Percentiles rank a stretch among this genome's conserved stretches.
These are phyloP conservation scores for Clarias magur DNA, from an alignment of 2,113 vertebrate species.

Conservation along the genomic window DNA sequence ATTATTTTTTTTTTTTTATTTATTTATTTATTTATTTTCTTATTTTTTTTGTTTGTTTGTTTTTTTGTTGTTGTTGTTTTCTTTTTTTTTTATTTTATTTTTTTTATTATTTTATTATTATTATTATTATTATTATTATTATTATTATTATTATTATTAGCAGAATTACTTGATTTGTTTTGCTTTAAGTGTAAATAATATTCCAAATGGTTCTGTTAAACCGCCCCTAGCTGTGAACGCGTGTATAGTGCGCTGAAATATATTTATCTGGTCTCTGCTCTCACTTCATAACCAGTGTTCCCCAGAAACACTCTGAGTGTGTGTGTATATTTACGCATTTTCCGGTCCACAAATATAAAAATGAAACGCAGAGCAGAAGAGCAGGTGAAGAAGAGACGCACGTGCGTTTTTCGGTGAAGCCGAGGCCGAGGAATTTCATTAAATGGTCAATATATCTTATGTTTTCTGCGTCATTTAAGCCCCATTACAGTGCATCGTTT, in stretches of 20 bases:
- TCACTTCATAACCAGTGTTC: neutral
- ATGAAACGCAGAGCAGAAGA: neutral
- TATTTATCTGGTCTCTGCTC: neutral
- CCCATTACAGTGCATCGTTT: constrained; percentile 81
- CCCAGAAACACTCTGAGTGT: neutral
- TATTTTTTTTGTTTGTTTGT: no score
- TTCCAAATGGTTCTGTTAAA: neutral
- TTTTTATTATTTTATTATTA: no score
- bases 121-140: no score
- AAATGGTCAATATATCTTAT: constrained; percentile 83
- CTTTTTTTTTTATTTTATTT: no score
- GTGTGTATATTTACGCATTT: neutral
- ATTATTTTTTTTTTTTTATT: no score
- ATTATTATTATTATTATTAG: no score
- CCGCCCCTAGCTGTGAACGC: neutral
- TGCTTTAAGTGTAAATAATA: no score
- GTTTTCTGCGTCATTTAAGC: constrained; percentile 84
- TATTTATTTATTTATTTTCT: no score
- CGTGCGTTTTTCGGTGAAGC: constrained; percentile 54
- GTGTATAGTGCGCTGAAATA: neutral
- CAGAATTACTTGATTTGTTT: no score
- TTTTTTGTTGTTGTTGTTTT: no score
- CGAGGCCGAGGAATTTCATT: constrained; percentile 76
- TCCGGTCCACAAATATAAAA: neutral
- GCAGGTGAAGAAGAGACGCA: constrained; percentile 23